Base-by-base conservation (phyloP, 1,140 invertebrate species). In the Dinothrombium tinctorium region DNA sequence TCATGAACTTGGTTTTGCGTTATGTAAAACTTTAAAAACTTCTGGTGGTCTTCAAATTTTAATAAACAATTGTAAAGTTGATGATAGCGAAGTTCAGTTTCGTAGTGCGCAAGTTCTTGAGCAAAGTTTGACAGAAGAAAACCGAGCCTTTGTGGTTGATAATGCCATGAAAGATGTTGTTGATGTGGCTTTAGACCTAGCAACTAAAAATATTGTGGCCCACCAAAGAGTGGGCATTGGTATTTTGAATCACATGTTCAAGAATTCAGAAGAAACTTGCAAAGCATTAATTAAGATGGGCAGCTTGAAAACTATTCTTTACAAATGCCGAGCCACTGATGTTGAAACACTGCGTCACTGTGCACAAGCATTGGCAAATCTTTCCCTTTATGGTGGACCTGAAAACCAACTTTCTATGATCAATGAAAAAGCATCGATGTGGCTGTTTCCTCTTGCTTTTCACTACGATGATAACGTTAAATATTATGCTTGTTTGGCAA, bases 321-420 rank as follows among this genome's bases (percentile, higher is more conserved):
- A 84, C 48, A 86, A 95, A 60, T 96, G 90, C 55, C 68, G 89
- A 50, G 77, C 82, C 52, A 86, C 74, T 49, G 89, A 96, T 51
- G 69, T 84, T 2, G 78, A 84, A 55, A 90, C 84, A 0, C 59
- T 94, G 46, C 64, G 89, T 19, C 86, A 95, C 56, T 95, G 89
- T 57, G 89, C 90, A 9, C 78, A 83, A 22, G 90, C 90, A 0
- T 58, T 98, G 11, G 89, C 89, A 1, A 99, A 99, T 58, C 58
- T 98, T 0, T 87, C 89, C 9, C 62, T 99, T 0, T 98, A 95
- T 53, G 89, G 90, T 47, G 87, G 89, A 0, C 72, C 77, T 0
- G 90, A 96, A 53, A 94, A 92, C 54, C 92, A 98, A 57, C 82
- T 94, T 60, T 77, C 79, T 0, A 96, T 98, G 87, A 92, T 95